Evolutionary conservation across 2,797 vertebrate species (phyloP), one percentile per base, ranked within the genome.

Genomic region (Brotula barbata): DNA sequence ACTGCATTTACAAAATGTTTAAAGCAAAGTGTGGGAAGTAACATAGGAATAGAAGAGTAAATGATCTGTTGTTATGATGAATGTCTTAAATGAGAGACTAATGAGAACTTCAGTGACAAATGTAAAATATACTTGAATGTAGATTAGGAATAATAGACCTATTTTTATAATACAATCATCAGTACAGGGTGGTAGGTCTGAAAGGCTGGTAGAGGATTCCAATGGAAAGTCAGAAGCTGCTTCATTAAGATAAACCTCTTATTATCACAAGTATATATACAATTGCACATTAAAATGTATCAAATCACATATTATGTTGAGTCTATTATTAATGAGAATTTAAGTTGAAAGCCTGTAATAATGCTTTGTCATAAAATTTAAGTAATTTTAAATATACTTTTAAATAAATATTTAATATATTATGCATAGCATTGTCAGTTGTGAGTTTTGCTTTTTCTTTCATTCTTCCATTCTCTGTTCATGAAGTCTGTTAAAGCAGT

Each of bases 391-490:
- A n/a, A n/a, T n/a, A n/a, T n/a, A n/a, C n/a, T n/a, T n/a, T n/a
- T n/a, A n/a, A n/a, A n/a, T n/a, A n/a, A n/a, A 37, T 1, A 31
- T 66, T 65, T 73, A 68, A 75, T 73, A 47, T 52, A 39, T 64
- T 67, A 15, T 44, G 17, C 8, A 23, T 7, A 8, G 5, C 2
- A n/a, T 64, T 52, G 22, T 39, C 4, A 4, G 25, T 28, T n/a
- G n/a, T n/a, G n/a, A n/a, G n/a, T n/a, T n/a, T n/a, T n/a, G n/a
- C n/a, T n/a, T n/a, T n/a, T n/a, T n/a, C n/a, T n/a, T n/a, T n/a
- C n/a, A n/a, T n/a, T n/a, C n/a, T n/a, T n/a, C n/a, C n/a, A n/a
- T n/a, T n/a, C n/a, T n/a, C n/a, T n/a, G n/a, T n/a, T n/a, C n/a
- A n/a, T n/a, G n/a, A n/a, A n/a, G n/a, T n/a, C n/a, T n/a, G n/a